Conservation (phyloP, 2,113 vertebrate genomes). For the Chelonoidis abingdonii region DNA sequence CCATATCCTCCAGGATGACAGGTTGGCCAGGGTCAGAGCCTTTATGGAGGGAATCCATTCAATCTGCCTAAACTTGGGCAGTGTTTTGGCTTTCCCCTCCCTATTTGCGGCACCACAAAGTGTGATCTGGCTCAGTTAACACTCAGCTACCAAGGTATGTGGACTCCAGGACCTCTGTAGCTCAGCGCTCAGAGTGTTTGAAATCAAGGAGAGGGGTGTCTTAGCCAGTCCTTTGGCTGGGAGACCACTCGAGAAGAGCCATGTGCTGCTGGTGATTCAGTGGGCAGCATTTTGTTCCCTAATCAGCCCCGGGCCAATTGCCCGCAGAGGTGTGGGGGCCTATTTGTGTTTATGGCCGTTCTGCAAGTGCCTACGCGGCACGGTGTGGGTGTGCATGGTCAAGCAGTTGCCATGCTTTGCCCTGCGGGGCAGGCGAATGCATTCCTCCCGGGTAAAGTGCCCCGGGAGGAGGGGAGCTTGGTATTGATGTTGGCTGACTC, state of each 20-base stretch:
- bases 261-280: background rate
- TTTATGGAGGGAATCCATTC: background rate
- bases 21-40: background rate
- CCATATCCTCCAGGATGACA: background rate
- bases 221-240: background rate
- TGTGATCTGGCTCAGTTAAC: background rate
- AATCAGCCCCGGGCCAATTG: background rate
- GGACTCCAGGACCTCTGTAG: background rate
- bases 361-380: too few species aligned
- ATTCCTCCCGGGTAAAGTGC: background rate
- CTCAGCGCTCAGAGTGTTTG: background rate
- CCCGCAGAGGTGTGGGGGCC: background rate
- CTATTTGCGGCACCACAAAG: background rate
- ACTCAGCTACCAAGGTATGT: background rate
- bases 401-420: background rate
- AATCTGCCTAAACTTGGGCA: background rate
- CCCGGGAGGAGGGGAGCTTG: rapidly evolving
- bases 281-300: too few species aligned
- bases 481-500: background rate
- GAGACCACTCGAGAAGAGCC: background rate
- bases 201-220: background rate
- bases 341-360: background rate
- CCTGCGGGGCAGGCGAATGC: background rate
- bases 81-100: background rate
- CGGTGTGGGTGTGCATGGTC: background rate